These are phyloP conservation scores for Drosophila novamexicana DNA, from an alignment of 1,140 invertebrate genomes.

Conservation along the genomic window DNA sequence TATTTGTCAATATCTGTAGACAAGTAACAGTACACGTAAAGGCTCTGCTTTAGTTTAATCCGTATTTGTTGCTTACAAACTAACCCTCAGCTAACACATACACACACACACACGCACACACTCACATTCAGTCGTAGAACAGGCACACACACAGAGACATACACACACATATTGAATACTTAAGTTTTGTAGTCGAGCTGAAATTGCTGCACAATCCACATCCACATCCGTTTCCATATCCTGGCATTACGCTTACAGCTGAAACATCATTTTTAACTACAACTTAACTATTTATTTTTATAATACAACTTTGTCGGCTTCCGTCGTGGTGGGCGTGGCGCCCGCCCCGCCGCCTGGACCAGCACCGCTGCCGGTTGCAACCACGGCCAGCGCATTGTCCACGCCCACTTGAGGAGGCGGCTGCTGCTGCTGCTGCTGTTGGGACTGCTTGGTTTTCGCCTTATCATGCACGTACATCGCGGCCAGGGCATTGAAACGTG, in stretches of 20 bases:
- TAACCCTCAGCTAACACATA: slow-evolving; percentile 13
- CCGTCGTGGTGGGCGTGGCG: slow-evolving; percentile 3
- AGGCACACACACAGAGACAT: background rate
- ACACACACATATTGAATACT: slow-evolving; percentile 17
- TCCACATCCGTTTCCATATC: slow-evolving; percentile 33
- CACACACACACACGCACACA: slow-evolving; percentile 1
- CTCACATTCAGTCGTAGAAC: background rate
- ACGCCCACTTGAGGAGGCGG: slow-evolving; percentile 36
- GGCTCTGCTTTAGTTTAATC: slow-evolving; percentile 20
- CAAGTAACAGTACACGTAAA: slow-evolving; percentile 26
- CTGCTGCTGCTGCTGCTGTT: slow-evolving; percentile 25
- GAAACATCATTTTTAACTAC: slow-evolving; percentile 74
- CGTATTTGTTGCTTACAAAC: slow-evolving; percentile 23
- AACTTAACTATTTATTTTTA: slow-evolving; percentile 76
- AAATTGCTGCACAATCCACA: slow-evolving; percentile 40
- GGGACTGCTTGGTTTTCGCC: slow-evolving; percentile 64
- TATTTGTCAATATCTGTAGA: slow-evolving; percentile 28
- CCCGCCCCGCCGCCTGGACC: slow-evolving; percentile 57
- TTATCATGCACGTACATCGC: slow-evolving; percentile 96
- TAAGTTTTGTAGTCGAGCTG: slow-evolving; percentile 38
- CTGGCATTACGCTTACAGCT: slow-evolving; percentile 58
- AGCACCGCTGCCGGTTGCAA: slow-evolving; percentile 70
- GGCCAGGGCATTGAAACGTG: slow-evolving; percentile 97
- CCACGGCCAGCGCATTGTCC: slow-evolving; percentile 56
- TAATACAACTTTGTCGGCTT: slow-evolving; percentile 75